phyloP scores from a whole-genome alignment of 23 tunicate species.

The Trididemnum miniatum region DNA sequence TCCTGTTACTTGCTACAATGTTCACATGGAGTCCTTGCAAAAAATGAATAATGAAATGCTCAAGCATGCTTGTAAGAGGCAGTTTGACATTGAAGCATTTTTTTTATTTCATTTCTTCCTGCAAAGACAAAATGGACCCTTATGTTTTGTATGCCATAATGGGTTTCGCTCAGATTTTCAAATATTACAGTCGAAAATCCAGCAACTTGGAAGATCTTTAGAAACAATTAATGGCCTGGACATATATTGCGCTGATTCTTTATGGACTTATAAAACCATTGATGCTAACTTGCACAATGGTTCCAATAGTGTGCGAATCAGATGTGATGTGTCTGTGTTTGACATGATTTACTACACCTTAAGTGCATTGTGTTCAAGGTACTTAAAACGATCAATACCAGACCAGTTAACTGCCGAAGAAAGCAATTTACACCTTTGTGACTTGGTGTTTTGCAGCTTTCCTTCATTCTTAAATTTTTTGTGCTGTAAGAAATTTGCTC shows the following conservation, averaged over 20 bases:
- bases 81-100: constrained; percentile 22
- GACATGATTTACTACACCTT: constrained; percentile 47
- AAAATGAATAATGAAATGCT: constrained; percentile 1
- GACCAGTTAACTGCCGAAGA: constrained; percentile 25
- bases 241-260: constrained; percentile 45
- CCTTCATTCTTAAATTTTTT: constrained; percentile 9
- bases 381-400: constrained; percentile 10
- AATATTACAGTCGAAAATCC: constrained; percentile 14
- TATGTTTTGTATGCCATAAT: constrained; percentile 44
- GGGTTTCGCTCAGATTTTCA: constrained; percentile 50
- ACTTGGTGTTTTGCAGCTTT: not conserved
- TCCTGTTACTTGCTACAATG: not conserved
- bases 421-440: constrained; percentile 3
- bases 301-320: not conserved
- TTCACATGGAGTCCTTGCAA: not conserved
- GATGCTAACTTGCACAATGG: not conserved
- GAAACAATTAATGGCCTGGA: constrained; percentile 4
- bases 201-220: not conserved
- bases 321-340: constrained; percentile 9
- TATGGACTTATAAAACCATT: constrained; percentile 35
- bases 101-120: constrained; percentile 20
- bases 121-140: constrained; percentile 32
- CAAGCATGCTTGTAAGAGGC: constrained; percentile 13
- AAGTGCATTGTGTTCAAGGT: constrained; percentile 25
- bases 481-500: constrained; percentile 37